phyloP scores from a whole-genome alignment of 2,113 vertebrate species.

The Choloepus hoffmanni region DNA sequence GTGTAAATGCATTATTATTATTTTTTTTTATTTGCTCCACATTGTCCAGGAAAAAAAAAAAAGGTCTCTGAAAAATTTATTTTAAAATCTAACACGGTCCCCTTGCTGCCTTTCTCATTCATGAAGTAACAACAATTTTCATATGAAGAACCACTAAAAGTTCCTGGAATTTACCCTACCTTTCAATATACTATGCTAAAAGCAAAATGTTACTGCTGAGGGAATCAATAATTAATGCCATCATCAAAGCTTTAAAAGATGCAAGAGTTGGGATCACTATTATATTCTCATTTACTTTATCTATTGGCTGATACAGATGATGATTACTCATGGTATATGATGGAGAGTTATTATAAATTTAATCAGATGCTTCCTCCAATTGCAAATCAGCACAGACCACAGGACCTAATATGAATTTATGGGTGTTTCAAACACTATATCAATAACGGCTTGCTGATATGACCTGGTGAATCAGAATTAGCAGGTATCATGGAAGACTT shows the following conservation, averaged over 20 bases:
- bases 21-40: not conserved
- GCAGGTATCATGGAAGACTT: not conserved
- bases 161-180: not conserved
- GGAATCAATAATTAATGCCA: conserved; percentile 6
- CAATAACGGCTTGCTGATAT: not conserved
- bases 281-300: conserved; percentile 30
- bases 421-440: not conserved
- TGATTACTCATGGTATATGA: not conserved
- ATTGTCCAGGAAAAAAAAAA: not conserved
- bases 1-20: not conserved
- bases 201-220: not conserved
- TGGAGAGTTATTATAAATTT: not conserved
- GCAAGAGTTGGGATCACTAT: not conserved
- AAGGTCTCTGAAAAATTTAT: not conserved
- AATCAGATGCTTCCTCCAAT: conserved; percentile 6
- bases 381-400: not conserved
- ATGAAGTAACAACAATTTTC: conserved; percentile 5
- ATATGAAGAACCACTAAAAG: not conserved
- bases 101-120: not conserved
- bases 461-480: not conserved
- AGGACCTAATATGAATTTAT: not conserved
- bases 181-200: conserved; percentile 57
- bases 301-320: not conserved
- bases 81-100: not conserved
- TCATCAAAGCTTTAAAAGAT: conserved; percentile 46